phyloP scores from a whole-genome alignment of 2,888 invertebrate species.

The Campopleginae sp. region DNA sequence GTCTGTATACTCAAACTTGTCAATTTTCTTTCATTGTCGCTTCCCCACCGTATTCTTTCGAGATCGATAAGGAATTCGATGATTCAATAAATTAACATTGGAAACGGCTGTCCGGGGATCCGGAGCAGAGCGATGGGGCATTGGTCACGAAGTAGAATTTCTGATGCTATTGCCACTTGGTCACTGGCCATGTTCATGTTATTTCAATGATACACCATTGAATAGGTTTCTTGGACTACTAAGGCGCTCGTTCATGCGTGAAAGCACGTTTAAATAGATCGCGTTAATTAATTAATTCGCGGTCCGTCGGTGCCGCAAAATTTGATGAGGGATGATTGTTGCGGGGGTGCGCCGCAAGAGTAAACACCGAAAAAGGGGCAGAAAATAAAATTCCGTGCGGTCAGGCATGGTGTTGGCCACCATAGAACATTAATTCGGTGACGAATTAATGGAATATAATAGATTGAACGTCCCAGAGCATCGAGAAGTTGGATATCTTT shows the following conservation, averaged over 20 bases:
- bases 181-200: background rate
- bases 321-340: slow-evolving; percentile 53
- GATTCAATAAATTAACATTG: background rate
- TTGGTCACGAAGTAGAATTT: background rate
- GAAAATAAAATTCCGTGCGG: slow-evolving; percentile 10
- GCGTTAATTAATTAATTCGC: slow-evolving; percentile 69
- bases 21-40: background rate
- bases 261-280: slow-evolving; percentile 46
- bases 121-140: background rate
- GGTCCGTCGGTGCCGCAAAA: slow-evolving; percentile 64
- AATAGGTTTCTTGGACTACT: slow-evolving; percentile 41
- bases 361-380: slow-evolving; percentile 36
- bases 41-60: background rate
- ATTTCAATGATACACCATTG: slow-evolving; percentile 1
- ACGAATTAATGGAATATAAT: slow-evolving; percentile 12
- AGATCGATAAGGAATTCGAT: background rate
- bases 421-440: slow-evolving; percentile 1
- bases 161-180: background rate
- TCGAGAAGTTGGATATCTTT: background rate
- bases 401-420: background rate
- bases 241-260: slow-evolving; percentile 53
- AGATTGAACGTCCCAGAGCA: background rate
- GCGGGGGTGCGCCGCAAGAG: slow-evolving; percentile 50
- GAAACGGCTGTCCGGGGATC: background rate
- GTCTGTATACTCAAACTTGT: background rate